These are phyloP conservation scores for Mesaphorura yosii DNA, from an alignment of 1,140 invertebrate genomes.

Conservation along the genomic window DNA sequence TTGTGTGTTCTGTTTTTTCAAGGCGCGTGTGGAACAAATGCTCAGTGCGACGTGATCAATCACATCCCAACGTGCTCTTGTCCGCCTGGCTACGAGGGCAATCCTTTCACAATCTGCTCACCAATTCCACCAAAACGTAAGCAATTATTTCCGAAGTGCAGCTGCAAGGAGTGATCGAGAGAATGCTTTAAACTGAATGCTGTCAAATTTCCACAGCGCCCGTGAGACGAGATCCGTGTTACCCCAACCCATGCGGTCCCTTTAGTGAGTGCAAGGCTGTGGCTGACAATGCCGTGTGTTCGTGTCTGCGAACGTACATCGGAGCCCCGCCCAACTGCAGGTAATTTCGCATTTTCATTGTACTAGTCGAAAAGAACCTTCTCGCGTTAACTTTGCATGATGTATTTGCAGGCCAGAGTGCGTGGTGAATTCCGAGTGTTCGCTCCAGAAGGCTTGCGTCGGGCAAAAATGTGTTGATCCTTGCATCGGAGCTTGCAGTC, in stretches of 20 bases:
- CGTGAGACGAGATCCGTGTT: not conserved
- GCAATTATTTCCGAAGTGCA: slow-evolving; percentile 40
- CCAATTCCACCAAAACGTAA: slow-evolving; percentile 68
- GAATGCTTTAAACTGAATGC: not conserved
- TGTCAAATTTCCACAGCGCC: not conserved
- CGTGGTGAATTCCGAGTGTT: slow-evolving; percentile 44
- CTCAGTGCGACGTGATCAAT: slow-evolving; percentile 62
- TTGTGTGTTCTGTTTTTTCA: too few relatives aligned
- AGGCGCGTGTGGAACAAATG: too few relatives aligned
- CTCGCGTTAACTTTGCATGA: slow-evolving; percentile 53
- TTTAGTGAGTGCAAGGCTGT: slow-evolving; percentile 54
- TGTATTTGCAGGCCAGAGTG: slow-evolving; percentile 67
- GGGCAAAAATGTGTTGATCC: slow-evolving; percentile 55
- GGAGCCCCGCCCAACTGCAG: slow-evolving; percentile 46
- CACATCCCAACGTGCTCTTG: slow-evolving; percentile 69
- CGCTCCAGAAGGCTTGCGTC: slow-evolving; percentile 29
- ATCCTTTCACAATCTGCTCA: slow-evolving; percentile 64
- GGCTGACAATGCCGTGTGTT: slow-evolving; percentile 56
- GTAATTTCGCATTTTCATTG: too few relatives aligned
- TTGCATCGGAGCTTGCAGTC: slow-evolving; percentile 58
- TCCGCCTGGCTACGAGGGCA: slow-evolving; percentile 57
- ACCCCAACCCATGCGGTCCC: slow-evolving; percentile 50
- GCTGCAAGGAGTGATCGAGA: not conserved
- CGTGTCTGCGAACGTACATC: slow-evolving; percentile 52
- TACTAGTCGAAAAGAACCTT: too few relatives aligned